Evolutionary conservation across 1,140 invertebrate genomes (phyloP), one percentile per base, ranked within the genome.

Genomic region (Phthorimaea operculella): DNA sequence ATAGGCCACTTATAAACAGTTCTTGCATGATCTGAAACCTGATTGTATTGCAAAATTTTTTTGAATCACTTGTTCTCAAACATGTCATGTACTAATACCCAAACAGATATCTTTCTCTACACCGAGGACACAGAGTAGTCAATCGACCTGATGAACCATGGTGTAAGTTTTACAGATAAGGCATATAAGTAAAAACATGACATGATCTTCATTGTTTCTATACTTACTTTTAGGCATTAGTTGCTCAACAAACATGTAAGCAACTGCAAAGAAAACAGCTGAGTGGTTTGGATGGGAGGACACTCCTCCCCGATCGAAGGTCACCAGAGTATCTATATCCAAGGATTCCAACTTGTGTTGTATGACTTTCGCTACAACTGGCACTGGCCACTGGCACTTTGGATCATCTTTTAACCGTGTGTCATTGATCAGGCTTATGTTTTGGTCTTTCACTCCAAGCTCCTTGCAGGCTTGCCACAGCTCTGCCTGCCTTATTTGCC

Each of bases 251-350:
- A 91, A 91, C 63, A 96, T 86, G 70, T 92, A 89, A 57, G 91
- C 90, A 33, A 94, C 85, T 57, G 92, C 92, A 86, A 92, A 92
- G 76, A 93, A 95, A 58, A 95, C 88, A 48, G 94, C 91, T 60
- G 89, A 91, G 79, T 98, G 97, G 87, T 98, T 98, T 21, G 88
- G 85, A 86, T 99, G 97, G 8, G 91, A 90, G 68, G 94, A 97
- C 4, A 98, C 90, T 50, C 97, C 97, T 72, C 91, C 86, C 72
- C 91, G 90, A 85, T 99, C 97, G 87, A 98, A 98, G 34, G 96
- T 98, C 44, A 98, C 90, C 52, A 98, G 87, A 16, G 92, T 92
- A 69, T 95, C 91, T 68, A 96, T 93, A 73, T 91, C 89, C 55
- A 94, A 87, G 45, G 87, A 86, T 79, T 93, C 90, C 51, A 96